Conservation (phyloP, 1,140 invertebrate genomes). For the Agrilus planipennis region DNA sequence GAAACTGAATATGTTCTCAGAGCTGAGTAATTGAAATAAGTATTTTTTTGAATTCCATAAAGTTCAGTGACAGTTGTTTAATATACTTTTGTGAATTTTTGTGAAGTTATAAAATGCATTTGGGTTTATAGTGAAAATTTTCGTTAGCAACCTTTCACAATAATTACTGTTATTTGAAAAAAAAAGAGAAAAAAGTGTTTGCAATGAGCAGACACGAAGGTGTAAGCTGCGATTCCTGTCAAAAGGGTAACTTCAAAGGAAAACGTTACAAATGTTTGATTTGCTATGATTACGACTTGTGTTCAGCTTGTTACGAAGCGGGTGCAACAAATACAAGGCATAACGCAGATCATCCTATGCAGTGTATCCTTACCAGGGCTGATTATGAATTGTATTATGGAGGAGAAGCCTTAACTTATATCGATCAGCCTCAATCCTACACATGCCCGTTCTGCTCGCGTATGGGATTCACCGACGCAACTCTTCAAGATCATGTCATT, state of each 20-base stretch:
- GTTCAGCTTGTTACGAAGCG: constrained; percentile 84
- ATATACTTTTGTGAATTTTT: no score
- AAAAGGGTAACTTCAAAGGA: constrained; percentile 91
- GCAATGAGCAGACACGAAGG: constrained; percentile 35
- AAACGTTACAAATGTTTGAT: constrained; percentile 73
- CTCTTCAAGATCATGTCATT: constrained; percentile 74
- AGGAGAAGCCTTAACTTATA: constrained; percentile 60
- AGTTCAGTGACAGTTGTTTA: no score
- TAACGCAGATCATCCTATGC: constrained; percentile 87
- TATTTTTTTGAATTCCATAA: no score
- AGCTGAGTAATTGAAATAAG: no score
- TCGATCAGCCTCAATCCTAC: constrained; percentile 83
- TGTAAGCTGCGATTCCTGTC: constrained; percentile 96
- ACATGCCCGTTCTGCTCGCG: constrained; percentile 89
- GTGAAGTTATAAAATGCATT: no score
- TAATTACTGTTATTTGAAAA: no score
- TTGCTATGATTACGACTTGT: constrained; percentile 70
- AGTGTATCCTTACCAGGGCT: constrained; percentile 88
- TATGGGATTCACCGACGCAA: constrained; percentile 83
- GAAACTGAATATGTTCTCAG: no score
- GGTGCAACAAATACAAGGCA: constrained; percentile 82
- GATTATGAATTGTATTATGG: constrained; percentile 92
- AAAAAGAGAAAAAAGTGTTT: no score
- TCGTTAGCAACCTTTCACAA: no score
- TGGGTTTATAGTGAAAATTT: no score